Evolutionary conservation across 2,797 vertebrate species (phyloP).

Genomic region (Neoniphon sammara): DNA sequence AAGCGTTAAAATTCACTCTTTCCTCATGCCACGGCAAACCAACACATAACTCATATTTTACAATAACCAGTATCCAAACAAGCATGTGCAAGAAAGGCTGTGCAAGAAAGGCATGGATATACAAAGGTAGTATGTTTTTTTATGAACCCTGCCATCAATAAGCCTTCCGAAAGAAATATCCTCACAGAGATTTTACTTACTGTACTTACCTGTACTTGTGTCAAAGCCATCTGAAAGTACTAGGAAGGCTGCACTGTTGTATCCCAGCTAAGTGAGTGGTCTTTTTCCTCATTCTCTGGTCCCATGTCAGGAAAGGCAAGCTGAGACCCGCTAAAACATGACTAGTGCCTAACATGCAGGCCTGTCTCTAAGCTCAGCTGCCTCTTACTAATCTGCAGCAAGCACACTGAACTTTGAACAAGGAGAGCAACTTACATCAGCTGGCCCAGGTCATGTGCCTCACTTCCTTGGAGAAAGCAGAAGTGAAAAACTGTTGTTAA

Average conservation of each 20-base stretch:
- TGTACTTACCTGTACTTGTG: conserved; percentile 72
- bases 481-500: conserved; percentile 79
- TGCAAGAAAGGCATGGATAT: neutral
- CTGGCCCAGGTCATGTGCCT: conserved; percentile 83
- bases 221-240: conserved; percentile 70
- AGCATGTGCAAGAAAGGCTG: neutral
- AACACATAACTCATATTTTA: neutral
- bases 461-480: conserved; percentile 81
- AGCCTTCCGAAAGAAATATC: neutral
- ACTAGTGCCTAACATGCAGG: conserved; percentile 24
- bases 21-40: neutral
- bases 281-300: conserved; percentile 41
- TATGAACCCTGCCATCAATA: neutral
- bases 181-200: neutral
- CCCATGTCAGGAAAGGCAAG: conserved; percentile 66
- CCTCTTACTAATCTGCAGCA: conserved; percentile 72
- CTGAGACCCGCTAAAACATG: conserved; percentile 66
- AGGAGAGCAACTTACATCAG: conserved; percentile 77
- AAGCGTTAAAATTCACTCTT: neutral
- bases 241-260: conserved; percentile 32
- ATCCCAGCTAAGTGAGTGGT: conserved; percentile 29
- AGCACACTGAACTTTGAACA: conserved; percentile 82
- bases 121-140: neutral
- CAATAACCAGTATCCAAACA: neutral
- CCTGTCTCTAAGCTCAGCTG: conserved; percentile 35